phyloP scores from a whole-genome alignment of 2,888 invertebrate species.

The Galeopsomyia nigrocyanea region DNA sequence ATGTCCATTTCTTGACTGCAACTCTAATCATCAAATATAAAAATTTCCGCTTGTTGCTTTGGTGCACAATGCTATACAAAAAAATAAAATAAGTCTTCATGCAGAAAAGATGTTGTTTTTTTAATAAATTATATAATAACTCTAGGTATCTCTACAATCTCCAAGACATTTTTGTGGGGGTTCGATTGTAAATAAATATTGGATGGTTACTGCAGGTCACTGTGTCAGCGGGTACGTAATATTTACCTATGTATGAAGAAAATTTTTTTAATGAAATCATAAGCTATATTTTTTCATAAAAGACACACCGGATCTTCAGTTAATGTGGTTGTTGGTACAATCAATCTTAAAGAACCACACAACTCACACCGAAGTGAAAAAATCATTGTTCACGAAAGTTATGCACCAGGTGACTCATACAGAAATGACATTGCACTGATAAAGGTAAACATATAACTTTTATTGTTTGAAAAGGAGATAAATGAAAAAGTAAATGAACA shows the following conservation, averaged over 20 bases:
- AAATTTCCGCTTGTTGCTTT: too few species aligned
- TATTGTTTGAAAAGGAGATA: neutral
- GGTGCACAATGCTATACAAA: too few species aligned
- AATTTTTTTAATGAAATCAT: neutral
- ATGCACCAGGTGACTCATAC: slow-evolving; percentile 48
- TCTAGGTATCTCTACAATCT: slow-evolving; percentile 33
- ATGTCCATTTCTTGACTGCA: too few species aligned
- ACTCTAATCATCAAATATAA: too few species aligned
- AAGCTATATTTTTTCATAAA: neutral
- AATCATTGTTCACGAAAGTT: slow-evolving; percentile 47
- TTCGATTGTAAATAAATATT: slow-evolving; percentile 34
- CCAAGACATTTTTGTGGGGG: slow-evolving; percentile 43
- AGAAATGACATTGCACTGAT: slow-evolving; percentile 59
- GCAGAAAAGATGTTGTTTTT: too few species aligned
- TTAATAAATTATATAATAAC: too few species aligned
- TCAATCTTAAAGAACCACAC: slow-evolving; percentile 41
- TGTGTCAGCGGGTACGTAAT: slow-evolving; percentile 38
- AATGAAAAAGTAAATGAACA: neutral
- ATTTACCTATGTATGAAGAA: neutral
- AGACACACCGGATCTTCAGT: slow-evolving; percentile 8
- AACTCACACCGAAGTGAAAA: slow-evolving; percentile 33
- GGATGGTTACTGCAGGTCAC: slow-evolving; percentile 42
- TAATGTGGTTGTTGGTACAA: slow-evolving; percentile 53
- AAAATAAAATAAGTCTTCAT: too few species aligned
- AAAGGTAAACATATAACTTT: slow-evolving; percentile 48